Base-by-base conservation (phyloP, 2,797 vertebrate genomes). In the Vespertilio murinus region DNA sequence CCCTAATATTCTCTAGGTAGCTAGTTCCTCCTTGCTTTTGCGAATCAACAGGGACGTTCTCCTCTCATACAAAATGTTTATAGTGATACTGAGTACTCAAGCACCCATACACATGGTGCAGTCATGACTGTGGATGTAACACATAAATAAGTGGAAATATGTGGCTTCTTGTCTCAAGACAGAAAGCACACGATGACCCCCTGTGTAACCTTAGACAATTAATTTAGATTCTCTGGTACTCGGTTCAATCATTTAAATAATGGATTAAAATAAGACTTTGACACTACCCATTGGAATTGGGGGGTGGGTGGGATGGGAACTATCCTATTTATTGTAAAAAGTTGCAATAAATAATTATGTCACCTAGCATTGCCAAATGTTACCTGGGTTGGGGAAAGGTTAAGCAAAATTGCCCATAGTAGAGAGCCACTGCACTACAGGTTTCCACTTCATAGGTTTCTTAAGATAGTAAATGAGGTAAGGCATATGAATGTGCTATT, bases 231-330 rank as follows among this genome's bases (percentile, higher is more conserved):
- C 52, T 87, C 77, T 49, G 23, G 25, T 75, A 38, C 20, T 71
- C 25, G 6, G 12, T 52, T 56, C 54, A 79, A 3, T 22, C 16
- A 69, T 73, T 56, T 73, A 49, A 86, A 69, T 64, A 22, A 47
- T 14, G 5, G 10, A 59, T 78, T 74, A 65, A 40, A 12, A 11
- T 0, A 83, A 17, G 78, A 74, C 13, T 28, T 84, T 65, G 25
- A 35, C 20, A 64, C 8, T 85, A 54, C 2, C 0, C 6, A 30
- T 23, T 30, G 20, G 61, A 70, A 83, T n/a, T 64, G 3, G 33
- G 28, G 10, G 45, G 12, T 13, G 12, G 8, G 3, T 2, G 2
- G 3, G 42, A 0, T 6, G 23, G 5, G 0, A 18, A 13, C 25
- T 47, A 16, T 70, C 28, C 25, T 88, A 6, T 49, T 75, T 25